Conservation (phyloP, 64 coral and sea anemone genomes). For the Montipora capricornis region DNA sequence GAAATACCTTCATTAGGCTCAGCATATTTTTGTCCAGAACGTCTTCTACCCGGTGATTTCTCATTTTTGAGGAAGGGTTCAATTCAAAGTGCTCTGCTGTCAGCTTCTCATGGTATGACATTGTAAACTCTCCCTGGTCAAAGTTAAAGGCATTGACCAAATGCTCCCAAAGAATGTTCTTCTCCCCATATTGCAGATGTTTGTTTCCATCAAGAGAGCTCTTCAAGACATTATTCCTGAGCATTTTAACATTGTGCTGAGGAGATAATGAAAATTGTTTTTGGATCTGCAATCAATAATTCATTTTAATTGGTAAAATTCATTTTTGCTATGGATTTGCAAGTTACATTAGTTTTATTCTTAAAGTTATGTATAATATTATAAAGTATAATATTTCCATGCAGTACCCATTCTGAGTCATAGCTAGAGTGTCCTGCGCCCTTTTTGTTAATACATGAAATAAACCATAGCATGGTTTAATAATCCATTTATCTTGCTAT, state of each 20-base stretch:
- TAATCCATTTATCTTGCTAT: too few species aligned
- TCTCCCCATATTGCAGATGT: neutral
- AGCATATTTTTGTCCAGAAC: slow-evolving; percentile 25
- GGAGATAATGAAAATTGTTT: neutral
- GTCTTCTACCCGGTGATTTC: slow-evolving; percentile 7
- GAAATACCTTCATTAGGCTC: neutral
- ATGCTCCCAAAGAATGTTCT: neutral
- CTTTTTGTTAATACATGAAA: too few species aligned
- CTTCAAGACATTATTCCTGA: slow-evolving; percentile 11
- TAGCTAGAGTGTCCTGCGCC: too few species aligned
- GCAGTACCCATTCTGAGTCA: too few species aligned
- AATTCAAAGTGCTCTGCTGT: slow-evolving; percentile 13
- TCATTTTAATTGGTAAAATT: too few species aligned
- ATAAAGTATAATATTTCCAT: too few species aligned
- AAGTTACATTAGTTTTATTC: too few species aligned
- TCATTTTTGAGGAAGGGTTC: slow-evolving; percentile 8
- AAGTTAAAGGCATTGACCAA: neutral
- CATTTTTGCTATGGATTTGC: too few species aligned
- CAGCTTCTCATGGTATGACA: slow-evolving; percentile 10
- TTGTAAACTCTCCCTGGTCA: slow-evolving; percentile 19
- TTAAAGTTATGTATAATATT: too few species aligned
- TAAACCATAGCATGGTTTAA: too few species aligned
- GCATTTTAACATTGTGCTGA: slow-evolving; percentile 32
- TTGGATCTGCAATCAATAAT: too few species aligned
- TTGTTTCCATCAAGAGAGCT: neutral